These are phyloP conservation scores for Pterobdella sp. DNA, from an alignment of 2,888 invertebrate species.

Conservation along the genomic window DNA sequence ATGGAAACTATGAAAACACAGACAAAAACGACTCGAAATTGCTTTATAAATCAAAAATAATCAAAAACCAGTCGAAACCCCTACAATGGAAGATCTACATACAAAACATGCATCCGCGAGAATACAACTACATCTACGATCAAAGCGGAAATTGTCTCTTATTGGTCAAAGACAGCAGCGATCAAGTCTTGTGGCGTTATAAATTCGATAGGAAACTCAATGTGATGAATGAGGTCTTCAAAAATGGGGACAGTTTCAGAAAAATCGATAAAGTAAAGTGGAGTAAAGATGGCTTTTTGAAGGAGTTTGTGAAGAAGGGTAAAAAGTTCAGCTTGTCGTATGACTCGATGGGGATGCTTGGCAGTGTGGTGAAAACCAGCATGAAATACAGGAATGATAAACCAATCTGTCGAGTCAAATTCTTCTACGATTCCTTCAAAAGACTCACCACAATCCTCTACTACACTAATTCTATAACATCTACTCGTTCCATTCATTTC, in stretches of 20 bases:
- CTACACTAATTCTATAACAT: neutral
- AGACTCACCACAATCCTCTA: neutral
- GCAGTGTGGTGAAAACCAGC: neutral
- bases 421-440: neutral
- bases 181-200: neutral
- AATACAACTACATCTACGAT: neutral
- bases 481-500: neutral
- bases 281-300: neutral
- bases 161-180: neutral
- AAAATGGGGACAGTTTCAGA: neutral
- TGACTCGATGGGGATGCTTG: neutral
- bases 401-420: neutral
- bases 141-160: neutral
- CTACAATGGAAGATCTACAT: neutral
- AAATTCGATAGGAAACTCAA: neutral
- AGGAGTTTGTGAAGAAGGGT: neutral
- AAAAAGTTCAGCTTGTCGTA: neutral
- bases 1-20: neutral
- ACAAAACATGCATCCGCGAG: neutral
- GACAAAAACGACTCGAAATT: neutral
- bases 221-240: neutral
- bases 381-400: neutral
- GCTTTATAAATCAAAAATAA: neutral
- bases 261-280: neutral
- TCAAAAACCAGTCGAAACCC: neutral